These are phyloP conservation scores for Lethocerus indicus DNA, from an alignment of 1,140 invertebrate genomes.

Conservation along the genomic window DNA sequence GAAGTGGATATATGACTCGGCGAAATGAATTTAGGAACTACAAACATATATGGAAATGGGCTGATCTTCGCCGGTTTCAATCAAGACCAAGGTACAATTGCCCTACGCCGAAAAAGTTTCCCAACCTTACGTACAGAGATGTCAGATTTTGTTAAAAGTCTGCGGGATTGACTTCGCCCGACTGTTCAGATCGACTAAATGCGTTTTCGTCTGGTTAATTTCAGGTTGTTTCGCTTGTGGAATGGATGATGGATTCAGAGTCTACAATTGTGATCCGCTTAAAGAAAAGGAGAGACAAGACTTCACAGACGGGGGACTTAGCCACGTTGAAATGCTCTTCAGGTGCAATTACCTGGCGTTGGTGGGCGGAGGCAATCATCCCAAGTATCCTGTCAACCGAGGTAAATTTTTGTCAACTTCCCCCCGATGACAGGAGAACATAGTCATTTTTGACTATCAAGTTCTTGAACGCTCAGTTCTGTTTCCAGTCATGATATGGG, in stretches of 20 bases:
- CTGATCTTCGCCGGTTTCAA: conserved; percentile 89
- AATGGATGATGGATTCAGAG: conserved; percentile 88
- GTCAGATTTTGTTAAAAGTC: neutral
- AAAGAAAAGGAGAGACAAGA: conserved; percentile 93
- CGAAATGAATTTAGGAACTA: conserved; percentile 20
- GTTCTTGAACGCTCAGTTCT: neutral
- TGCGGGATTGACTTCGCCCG: neutral
- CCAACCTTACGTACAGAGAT: neutral
- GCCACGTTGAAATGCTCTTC: conserved; percentile 95
- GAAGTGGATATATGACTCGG: too few relatives aligned
- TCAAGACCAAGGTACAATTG: conserved; percentile 80
- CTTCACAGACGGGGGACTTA: conserved; percentile 75
- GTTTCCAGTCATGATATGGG: conserved; percentile 84
- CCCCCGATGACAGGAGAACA: too few relatives aligned
- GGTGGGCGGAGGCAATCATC: conserved; percentile 80
- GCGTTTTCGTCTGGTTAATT: conserved; percentile 21
- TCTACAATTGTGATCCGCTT: conserved; percentile 94
- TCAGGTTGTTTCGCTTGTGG: conserved; percentile 95
- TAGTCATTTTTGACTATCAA: neutral
- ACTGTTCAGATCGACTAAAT: neutral
- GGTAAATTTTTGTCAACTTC: conserved; percentile 28
- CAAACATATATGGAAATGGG: conserved; percentile 51
- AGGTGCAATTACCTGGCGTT: conserved; percentile 93
- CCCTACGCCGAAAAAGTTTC: neutral
- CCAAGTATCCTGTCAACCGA: conserved; percentile 86